These are phyloP conservation scores for Ophiothrix spiculata DNA, from an alignment of 35 echinoderm and acorn worm species.

Conservation along the genomic window DNA sequence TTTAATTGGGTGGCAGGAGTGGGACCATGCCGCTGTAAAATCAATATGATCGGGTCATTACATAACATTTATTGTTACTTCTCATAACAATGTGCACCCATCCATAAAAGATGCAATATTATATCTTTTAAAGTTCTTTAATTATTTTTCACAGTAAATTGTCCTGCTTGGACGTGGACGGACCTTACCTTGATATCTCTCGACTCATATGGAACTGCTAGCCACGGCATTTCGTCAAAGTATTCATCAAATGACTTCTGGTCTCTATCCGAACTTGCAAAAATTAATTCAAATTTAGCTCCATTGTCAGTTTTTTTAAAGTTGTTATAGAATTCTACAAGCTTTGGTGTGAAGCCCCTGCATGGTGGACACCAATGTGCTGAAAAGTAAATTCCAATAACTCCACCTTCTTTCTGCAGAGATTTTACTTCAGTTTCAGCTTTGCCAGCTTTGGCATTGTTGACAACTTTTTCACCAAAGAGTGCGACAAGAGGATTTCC, in stretches of 20 bases:
- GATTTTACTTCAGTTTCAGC: slow-evolving; percentile 6
- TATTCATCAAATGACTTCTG: slow-evolving; percentile 31
- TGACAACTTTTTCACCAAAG: slow-evolving; percentile 19
- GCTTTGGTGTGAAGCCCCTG: slow-evolving; percentile 44
- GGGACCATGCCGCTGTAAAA: too few species aligned
- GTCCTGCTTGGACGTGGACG: too few species aligned
- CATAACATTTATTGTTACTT: too few species aligned
- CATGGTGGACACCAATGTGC: slow-evolving; percentile 76
- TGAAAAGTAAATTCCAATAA: slow-evolving; percentile 70
- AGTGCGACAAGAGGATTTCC: slow-evolving; percentile 9
- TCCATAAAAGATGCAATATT: too few species aligned
- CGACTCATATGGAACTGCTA: slow-evolving; percentile 42
- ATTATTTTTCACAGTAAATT: too few species aligned
- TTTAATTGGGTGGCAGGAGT: too few species aligned
- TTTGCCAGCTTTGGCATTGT: neutral
- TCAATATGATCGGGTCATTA: too few species aligned
- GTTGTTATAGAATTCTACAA: slow-evolving; percentile 61
- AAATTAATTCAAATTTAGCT: slow-evolving; percentile 58
- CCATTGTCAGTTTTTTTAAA: slow-evolving; percentile 23
- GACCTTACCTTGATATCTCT: slow-evolving; percentile 58
- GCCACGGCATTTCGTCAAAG: slow-evolving; percentile 60
- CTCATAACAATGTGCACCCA: too few species aligned
- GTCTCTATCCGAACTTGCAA: slow-evolving; percentile 62
- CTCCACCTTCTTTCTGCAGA: neutral
- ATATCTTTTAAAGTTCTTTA: too few species aligned